These are phyloP conservation scores for Himalopsyche tibetana DNA, from an alignment of 2,888 invertebrate species.

Conservation along the genomic window DNA sequence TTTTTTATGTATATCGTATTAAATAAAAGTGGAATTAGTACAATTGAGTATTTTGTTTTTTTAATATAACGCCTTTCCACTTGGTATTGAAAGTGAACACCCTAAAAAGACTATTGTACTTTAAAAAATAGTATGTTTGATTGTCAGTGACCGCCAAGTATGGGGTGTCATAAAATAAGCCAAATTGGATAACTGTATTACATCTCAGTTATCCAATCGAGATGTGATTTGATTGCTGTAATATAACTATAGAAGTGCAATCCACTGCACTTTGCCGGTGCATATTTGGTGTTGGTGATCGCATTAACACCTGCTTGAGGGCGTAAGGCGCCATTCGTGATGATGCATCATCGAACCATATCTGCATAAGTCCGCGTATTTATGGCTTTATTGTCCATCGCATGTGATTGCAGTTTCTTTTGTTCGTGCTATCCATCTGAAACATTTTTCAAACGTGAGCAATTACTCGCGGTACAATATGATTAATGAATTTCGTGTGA, in stretches of 20 bases:
- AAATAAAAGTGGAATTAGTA: too few species aligned
- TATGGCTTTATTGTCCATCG: background rate
- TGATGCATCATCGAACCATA: background rate
- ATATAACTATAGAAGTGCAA: background rate
- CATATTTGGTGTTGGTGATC: conserved; percentile 13
- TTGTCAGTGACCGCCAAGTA: background rate
- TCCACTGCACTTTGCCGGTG: background rate
- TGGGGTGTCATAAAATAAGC: background rate
- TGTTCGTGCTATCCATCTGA: too few species aligned
- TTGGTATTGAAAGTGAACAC: too few species aligned
- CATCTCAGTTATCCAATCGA: background rate
- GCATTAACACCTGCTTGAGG: background rate
- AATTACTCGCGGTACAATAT: too few species aligned
- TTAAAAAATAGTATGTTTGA: too few species aligned
- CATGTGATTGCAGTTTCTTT: too few species aligned
- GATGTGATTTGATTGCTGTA: background rate
- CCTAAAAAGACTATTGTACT: too few species aligned
- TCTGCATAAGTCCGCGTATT: background rate
- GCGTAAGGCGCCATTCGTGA: background rate
- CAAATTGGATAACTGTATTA: background rate
- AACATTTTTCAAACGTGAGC: too few species aligned
- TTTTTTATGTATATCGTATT: too few species aligned
- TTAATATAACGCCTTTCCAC: too few species aligned
- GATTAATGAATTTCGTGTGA: too few species aligned
- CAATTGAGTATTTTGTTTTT: too few species aligned